These are phyloP conservation scores for Cataglyphis cursor DNA, from an alignment of 2,888 invertebrate species.

Conservation along the genomic window DNA sequence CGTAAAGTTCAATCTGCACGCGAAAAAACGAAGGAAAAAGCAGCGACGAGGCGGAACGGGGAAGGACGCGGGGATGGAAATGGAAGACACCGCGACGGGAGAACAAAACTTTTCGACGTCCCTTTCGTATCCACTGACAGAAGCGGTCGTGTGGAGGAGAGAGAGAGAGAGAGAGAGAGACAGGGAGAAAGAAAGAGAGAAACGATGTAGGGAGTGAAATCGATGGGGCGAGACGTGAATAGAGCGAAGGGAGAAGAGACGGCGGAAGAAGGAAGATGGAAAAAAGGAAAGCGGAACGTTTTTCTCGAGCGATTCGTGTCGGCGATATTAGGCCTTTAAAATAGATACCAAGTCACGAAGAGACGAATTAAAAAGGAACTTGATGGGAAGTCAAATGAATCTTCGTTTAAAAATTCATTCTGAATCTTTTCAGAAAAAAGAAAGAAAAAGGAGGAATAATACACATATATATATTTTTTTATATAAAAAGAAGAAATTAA, in stretches of 20 bases:
- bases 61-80: slow-evolving; percentile 41
- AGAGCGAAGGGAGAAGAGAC: slow-evolving; percentile 1
- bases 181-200: background rate
- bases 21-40: slow-evolving; percentile 56
- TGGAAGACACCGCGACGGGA: slow-evolving; percentile 56
- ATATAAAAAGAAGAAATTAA: background rate
- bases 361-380: slow-evolving; percentile 29
- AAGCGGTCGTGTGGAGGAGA: slow-evolving; percentile 56
- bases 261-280: slow-evolving; percentile 15
- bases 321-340: slow-evolving; percentile 60
- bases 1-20: slow-evolving; percentile 81
- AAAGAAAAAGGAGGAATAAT: background rate
- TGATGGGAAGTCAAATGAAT: slow-evolving; percentile 14
- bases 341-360: background rate
- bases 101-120: slow-evolving; percentile 76
- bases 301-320: slow-evolving; percentile 62
- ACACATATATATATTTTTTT: background rate
- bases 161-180: background rate
- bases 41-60: slow-evolving; percentile 36
- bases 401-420: background rate
- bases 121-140: slow-evolving; percentile 63
- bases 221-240: slow-evolving; percentile 40
- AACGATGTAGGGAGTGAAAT: slow-evolving; percentile 35
- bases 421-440: background rate
- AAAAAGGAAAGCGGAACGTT: slow-evolving; percentile 27